A percentile compares a stretch with the other conserved stretches of the same genome.
phyloP scores from a whole-genome alignment of 2,797 vertebrate genomes.

The Pangasius sanitwongsei region DNA sequence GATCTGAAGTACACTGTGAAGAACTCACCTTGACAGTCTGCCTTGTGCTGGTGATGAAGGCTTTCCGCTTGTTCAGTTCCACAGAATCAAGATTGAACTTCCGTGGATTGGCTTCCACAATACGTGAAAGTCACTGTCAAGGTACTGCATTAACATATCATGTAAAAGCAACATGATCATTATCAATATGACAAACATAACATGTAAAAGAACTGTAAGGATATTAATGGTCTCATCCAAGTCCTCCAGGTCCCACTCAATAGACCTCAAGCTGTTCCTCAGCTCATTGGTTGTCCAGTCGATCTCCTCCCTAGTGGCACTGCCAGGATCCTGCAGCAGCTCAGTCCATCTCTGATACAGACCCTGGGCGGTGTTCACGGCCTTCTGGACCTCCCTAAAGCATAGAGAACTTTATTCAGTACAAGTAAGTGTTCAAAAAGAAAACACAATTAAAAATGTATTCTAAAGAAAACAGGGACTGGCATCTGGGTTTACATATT shows the following conservation, averaged over 20 bases:
- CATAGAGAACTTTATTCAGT: slow-evolving; percentile 32
- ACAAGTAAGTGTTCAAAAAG: not conserved
- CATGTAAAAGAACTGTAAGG: slow-evolving; percentile 71
- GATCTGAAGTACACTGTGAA: not conserved
- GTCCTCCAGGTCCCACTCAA: slow-evolving; percentile 98
- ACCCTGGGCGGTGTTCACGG: slow-evolving; percentile 91
- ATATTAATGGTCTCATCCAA: slow-evolving; percentile 99
- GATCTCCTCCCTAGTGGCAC: slow-evolving; percentile 89
- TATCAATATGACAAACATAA: not conserved
- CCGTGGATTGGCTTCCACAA: slow-evolving; percentile 95
- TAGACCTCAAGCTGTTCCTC: slow-evolving; percentile 94
- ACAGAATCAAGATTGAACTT: slow-evolving; percentile 93
- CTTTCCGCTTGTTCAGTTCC: slow-evolving; percentile 89
- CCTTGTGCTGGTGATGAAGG: slow-evolving; percentile 91
- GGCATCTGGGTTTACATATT: not conserved
- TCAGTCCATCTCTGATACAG: slow-evolving; percentile 94
- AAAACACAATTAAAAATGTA: not conserved
- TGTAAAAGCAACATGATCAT: not conserved
- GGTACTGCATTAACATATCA: slow-evolving; percentile 17
- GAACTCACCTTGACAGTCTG: slow-evolving; percentile 87
- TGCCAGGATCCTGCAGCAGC: slow-evolving; percentile 84
- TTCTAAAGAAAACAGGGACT: not conserved
- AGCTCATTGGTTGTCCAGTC: slow-evolving; percentile 99
- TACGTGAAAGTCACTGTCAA: slow-evolving; percentile 73
- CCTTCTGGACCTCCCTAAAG: slow-evolving; percentile 90